Base-by-base conservation (phyloP, 2,113 vertebrate species). In the Pimephales promelas region DNA sequence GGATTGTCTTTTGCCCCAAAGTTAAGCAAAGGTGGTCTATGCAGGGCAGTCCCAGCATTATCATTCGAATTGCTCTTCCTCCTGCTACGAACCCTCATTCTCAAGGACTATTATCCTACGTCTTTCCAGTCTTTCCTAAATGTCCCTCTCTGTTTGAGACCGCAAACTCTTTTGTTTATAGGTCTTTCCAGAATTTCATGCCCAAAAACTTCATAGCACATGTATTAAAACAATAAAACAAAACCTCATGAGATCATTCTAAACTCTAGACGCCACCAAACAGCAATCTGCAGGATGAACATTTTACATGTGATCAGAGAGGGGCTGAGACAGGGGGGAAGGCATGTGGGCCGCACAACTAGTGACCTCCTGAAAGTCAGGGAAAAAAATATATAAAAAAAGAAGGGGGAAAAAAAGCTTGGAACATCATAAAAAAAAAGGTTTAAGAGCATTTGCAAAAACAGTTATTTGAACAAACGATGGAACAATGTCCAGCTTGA, bases 61-160 rank as follows among this genome's bases (percentile, higher is more conserved):
- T 18, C 56, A 26, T 83, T 70, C 11, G 11, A 78, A 43, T 85
- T 71, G 36, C 81, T 83, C 52, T 86, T 90, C 10, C 73, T 84
- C 90, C 92, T 92, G 80, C 84, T 92, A 62, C 89, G 90, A 26
- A 90, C 73, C 83, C 90, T 90, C 92, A 93, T 94, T 87, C 56
- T 20, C 24, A 34, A 64, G 18, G 7, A 49, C 49, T 66, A 79
- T 31, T 66, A 31, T 31, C 10, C 78, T 52, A 31, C 2, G 36
- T 56, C 14, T 52, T 75, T n/a, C 16, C 28, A 11, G 45, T 10
- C 68, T 77, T 64, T 87, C 77, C 14, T 31, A 45, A 34, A 57
- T 24, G 26, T 79, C 31, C 56, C 14, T 73, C 26, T 68, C 71
- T 34, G 28, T 64, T 62, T 31, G 22, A 56, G 62, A 74, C 61